A percentile compares a stretch with the other conserved stretches of the same genome.
These are phyloP conservation scores for Erethizon dorsatum DNA, from an alignment of 2,797 vertebrate species.

Conservation along the genomic window DNA sequence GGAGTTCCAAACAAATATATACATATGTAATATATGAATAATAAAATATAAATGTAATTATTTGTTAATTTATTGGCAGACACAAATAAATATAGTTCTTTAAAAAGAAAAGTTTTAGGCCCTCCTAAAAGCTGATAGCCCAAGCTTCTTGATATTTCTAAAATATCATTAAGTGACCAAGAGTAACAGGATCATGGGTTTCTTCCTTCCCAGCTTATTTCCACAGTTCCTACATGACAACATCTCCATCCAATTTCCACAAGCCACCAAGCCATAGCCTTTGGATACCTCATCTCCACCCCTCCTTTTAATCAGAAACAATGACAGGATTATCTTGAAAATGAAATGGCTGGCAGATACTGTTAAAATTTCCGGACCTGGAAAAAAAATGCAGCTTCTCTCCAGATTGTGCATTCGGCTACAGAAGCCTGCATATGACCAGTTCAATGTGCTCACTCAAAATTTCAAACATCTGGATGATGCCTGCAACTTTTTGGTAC, in stretches of 20 bases:
- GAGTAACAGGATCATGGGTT: neutral
- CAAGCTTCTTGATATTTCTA: neutral
- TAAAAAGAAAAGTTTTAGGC: neutral
- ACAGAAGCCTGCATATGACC: slow-evolving; percentile 70
- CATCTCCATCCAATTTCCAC: slow-evolving; percentile 63
- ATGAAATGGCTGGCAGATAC: slow-evolving; percentile 82
- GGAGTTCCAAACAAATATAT: neutral
- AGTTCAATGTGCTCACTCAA: slow-evolving; percentile 73
- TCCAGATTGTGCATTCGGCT: slow-evolving; percentile 78
- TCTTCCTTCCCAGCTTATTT: neutral
- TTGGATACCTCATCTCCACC: neutral
- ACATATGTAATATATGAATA: neutral
- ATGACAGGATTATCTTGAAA: slow-evolving; percentile 79
- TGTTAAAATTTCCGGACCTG: slow-evolving; percentile 80
- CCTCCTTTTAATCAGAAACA: slow-evolving; percentile 67
- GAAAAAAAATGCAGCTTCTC: slow-evolving; percentile 58
- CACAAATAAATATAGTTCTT: neutral
- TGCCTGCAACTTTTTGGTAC: slow-evolving; percentile 75
- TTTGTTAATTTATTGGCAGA: neutral
- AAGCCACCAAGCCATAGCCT: slow-evolving; percentile 46
- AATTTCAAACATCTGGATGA: slow-evolving; percentile 76
- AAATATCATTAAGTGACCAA: slow-evolving; percentile 26
- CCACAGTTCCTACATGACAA: slow-evolving; percentile 19
- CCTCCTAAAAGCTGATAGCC: neutral
- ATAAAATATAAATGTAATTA: neutral